Percentiles rank a stretch among this genome's conserved stretches.
Evolutionary conservation across 2,888 invertebrate species (phyloP).

Genomic region (Syrphus vitripennis): DNA sequence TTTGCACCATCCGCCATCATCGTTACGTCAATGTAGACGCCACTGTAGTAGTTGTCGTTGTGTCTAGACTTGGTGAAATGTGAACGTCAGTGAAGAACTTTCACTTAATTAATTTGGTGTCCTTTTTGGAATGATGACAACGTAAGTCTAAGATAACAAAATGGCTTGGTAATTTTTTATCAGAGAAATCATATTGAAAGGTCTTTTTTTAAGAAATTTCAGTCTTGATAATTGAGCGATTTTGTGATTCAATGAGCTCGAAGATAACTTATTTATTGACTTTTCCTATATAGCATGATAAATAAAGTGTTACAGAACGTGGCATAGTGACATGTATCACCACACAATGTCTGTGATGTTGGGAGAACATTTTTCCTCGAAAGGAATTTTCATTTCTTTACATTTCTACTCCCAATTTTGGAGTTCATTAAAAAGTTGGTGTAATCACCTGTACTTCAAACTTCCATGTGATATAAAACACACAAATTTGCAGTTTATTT

Average conservation of each 20-base stretch:
- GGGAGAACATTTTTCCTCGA: too few species aligned
- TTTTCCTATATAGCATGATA: too few species aligned
- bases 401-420: too few species aligned
- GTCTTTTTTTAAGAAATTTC: not conserved
- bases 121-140: constrained; percentile 9
- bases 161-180: constrained; percentile 55
- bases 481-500: too few species aligned
- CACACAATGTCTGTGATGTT: too few species aligned
- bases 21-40: not conserved
- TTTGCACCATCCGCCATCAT: not conserved
- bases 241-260: constrained; percentile 49
- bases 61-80: constrained; percentile 56
- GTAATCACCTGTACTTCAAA: too few species aligned
- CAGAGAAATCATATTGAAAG: constrained; percentile 25
- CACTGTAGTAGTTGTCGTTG: not conserved
- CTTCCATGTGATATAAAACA: too few species aligned
- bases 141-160: constrained; percentile 49
- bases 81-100: constrained; percentile 45
- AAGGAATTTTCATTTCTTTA: too few species aligned
- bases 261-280: constrained; percentile 39
- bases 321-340: too few species aligned
- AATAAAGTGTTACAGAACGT: too few species aligned
- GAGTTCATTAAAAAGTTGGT: too few species aligned
- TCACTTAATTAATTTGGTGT: constrained; percentile 59
- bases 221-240: constrained; percentile 57